Percentiles rank a stretch among this genome's conserved stretches.
Conservation (phyloP, 35 echinoderm and acorn worm species). For the Lytechinus pictus region DNA sequence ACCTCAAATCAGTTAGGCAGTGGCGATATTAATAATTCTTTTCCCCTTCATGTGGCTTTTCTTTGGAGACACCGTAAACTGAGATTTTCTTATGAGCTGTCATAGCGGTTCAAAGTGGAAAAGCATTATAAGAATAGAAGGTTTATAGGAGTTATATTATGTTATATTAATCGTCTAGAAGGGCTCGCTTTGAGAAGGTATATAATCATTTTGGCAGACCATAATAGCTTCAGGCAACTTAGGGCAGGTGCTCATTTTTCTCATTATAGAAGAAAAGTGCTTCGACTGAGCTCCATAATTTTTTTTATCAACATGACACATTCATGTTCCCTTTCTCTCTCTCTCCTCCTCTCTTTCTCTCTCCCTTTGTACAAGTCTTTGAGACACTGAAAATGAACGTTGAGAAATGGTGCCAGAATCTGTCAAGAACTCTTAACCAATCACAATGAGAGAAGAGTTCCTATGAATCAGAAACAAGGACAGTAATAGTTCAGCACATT, state of each 20-base stretch:
- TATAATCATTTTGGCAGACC: background rate
- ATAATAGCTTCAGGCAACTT: background rate
- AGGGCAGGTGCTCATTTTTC: background rate
- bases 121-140: background rate
- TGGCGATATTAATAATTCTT: background rate
- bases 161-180: background rate
- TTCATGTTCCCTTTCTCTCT: background rate
- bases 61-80: background rate
- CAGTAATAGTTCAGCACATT: too few species aligned
- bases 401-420: background rate
- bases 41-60: background rate
- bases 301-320: background rate
- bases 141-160: background rate
- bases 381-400: background rate
- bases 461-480: too few species aligned
- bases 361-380: background rate
- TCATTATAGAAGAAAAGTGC: background rate
- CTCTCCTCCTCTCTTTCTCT: background rate
- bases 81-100: background rate
- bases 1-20: background rate
- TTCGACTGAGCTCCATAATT: background rate
- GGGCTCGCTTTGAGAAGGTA: background rate
- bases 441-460: too few species aligned
- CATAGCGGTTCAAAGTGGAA: background rate
- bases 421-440: too few species aligned